A percentile compares a stretch with the other conserved stretches of the same genome.
phyloP scores from a whole-genome alignment of 2,888 invertebrate species.

The Congeria kusceri region DNA sequence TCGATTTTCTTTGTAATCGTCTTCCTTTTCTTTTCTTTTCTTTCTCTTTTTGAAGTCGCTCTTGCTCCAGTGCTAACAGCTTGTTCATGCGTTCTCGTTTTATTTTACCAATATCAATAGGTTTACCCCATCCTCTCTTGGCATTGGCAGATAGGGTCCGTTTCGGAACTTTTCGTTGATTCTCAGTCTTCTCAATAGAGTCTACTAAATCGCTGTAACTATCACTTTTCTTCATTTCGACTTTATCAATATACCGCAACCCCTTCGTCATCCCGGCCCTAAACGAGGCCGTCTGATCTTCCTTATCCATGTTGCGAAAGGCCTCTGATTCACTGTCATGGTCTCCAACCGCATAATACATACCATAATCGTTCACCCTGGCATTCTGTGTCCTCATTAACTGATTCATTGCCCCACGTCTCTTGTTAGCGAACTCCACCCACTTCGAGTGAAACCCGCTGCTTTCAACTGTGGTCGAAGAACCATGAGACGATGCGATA shows the following conservation, averaged over 20 bases:
- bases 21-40: conserved; percentile 21
- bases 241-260: conserved; percentile 45
- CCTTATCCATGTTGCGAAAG: conserved; percentile 63
- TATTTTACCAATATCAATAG: conserved; percentile 68
- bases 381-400: conserved; percentile 63
- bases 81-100: conserved; percentile 59
- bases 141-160: conserved; percentile 61
- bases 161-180: background rate
- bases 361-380: conserved; percentile 15
- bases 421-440: conserved; percentile 62
- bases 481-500: conserved; percentile 33
- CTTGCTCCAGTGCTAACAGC: conserved; percentile 51
- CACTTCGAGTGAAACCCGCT: conserved; percentile 53
- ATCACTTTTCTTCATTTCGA: conserved; percentile 60
- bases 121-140: conserved; percentile 55
- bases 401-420: conserved; percentile 62
- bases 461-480: conserved; percentile 38
- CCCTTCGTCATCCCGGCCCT: conserved; percentile 56
- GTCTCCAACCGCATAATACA: conserved; percentile 36
- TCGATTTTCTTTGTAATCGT: conserved; percentile 11
- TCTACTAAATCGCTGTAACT: conserved; percentile 60
- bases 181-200: background rate
- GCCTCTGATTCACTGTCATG: conserved; percentile 64
- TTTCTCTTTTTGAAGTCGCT: conserved; percentile 41
- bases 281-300: conserved; percentile 62